Conservation (phyloP, 1,140 invertebrate genomes). For the Pseudomyrmex pallidus region DNA sequence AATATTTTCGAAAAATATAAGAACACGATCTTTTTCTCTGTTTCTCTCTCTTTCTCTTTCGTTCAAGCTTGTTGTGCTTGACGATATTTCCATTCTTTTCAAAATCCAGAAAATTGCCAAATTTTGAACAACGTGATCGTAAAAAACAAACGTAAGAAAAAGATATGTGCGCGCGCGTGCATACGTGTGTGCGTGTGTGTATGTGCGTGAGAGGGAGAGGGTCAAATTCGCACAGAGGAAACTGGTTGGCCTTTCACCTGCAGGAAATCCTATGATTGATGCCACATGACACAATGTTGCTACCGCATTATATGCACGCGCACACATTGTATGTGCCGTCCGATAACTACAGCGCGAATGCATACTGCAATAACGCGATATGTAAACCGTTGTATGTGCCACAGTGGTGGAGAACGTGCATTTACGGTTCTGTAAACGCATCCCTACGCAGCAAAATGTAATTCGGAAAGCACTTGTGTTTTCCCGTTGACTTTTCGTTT, state of each 20-base stretch:
- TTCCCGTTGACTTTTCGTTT: neutral
- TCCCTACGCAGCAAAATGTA: neutral
- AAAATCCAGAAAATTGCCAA: no score
- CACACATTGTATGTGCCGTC: slow-evolving; percentile 43
- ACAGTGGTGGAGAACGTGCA: slow-evolving; percentile 16
- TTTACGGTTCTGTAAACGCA: slow-evolving; percentile 28
- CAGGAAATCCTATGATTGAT: slow-evolving; percentile 70
- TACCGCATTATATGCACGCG: slow-evolving; percentile 57
- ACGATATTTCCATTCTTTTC: no score
- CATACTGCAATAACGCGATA: slow-evolving; percentile 67
- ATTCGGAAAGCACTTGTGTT: slow-evolving; percentile 7
- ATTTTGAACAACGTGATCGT: no score
- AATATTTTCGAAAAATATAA: no score
- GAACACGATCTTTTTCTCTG: no score
- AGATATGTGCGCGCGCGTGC: no score
- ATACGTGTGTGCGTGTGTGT: no score
- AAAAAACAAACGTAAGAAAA: no score
- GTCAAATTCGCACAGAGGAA: slow-evolving; percentile 1
- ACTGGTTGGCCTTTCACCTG: slow-evolving; percentile 53
- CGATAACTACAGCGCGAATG: slow-evolving; percentile 62
- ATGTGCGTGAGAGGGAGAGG: neutral
- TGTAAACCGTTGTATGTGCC: slow-evolving; percentile 47
- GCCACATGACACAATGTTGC: slow-evolving; percentile 62
- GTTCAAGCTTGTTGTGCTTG: no score
- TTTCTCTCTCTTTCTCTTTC: no score